Percentiles rank a stretch among this genome's conserved stretches.
Evolutionary conservation across 2,888 invertebrate species (phyloP).

Genomic region (Polydrusus cervinus): DNA sequence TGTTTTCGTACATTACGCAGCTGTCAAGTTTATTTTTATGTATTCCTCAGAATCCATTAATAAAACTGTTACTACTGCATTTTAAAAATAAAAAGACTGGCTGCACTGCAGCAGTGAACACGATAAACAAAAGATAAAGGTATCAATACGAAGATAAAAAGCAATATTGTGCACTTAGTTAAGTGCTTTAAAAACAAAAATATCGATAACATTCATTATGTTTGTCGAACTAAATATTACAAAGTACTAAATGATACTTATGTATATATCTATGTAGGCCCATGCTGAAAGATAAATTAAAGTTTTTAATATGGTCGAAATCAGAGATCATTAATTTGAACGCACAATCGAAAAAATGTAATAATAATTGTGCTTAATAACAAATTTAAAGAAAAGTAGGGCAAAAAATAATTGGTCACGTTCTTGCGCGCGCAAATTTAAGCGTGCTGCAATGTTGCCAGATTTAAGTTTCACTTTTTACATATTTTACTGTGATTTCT

Average conservation of each 20-base stretch:
- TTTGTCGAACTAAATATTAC: constrained; percentile 2
- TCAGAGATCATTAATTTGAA: constrained; percentile 22
- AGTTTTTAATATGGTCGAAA: constrained; percentile 12
- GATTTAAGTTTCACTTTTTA: constrained; percentile 34
- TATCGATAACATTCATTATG: constrained; percentile 18
- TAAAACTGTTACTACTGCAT: constrained; percentile 26
- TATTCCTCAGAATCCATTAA: constrained; percentile 26
- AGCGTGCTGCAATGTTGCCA: constrained; percentile 40
- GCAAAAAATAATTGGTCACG: constrained; percentile 44
- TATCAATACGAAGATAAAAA: constrained; percentile 19
- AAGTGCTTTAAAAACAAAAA: constrained; percentile 30
- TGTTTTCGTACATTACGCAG: constrained; percentile 21
- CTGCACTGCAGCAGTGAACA: constrained; percentile 7
- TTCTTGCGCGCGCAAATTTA: constrained; percentile 33
- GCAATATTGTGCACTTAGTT: constrained; percentile 11
- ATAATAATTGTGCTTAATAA: constrained; percentile 36
- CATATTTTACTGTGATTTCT: not conserved
- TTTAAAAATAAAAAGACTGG: constrained; percentile 24
- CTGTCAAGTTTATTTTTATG: constrained; percentile 33
- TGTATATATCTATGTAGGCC: constrained; percentile 12
- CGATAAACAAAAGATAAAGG: constrained; percentile 19
- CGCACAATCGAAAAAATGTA: constrained; percentile 28
- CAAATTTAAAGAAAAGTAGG: constrained; percentile 49
- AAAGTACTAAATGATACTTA: constrained; percentile 1
- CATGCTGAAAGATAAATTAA: constrained; percentile 2